These are phyloP conservation scores for Metaphire vulgaris DNA, from an alignment of 1,140 invertebrate genomes.

Conservation along the genomic window DNA sequence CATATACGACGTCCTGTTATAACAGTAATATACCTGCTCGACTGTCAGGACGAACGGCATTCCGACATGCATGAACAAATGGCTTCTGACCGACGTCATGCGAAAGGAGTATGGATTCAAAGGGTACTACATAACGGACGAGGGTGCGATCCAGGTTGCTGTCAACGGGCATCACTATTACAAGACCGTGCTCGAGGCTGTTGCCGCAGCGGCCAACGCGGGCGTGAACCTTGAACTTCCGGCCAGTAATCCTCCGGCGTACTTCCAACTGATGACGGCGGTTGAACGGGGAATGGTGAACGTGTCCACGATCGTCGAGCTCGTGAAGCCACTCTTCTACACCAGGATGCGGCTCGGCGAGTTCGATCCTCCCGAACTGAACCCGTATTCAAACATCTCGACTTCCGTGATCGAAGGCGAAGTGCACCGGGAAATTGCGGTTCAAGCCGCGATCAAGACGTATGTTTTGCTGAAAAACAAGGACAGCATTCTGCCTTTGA, in stretches of 20 bases:
- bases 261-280: slow-evolving; percentile 21
- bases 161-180: slow-evolving; percentile 40
- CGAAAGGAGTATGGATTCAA: slow-evolving; percentile 40
- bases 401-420: slow-evolving; percentile 36
- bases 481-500: slow-evolving; percentile 34
- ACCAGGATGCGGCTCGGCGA: slow-evolving; percentile 41
- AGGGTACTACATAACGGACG: slow-evolving; percentile 47
- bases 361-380: slow-evolving; percentile 42
- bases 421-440: slow-evolving; percentile 34
- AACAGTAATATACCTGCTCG: no score
- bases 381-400: slow-evolving; percentile 35
- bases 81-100: slow-evolving; percentile 41
- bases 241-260: slow-evolving; percentile 9
- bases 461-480: slow-evolving; percentile 44
- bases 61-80: slow-evolving; percentile 44
- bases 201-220: slow-evolving; percentile 39
- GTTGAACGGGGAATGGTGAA: slow-evolving; percentile 25
- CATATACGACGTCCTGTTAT: no score
- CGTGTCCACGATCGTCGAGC: slow-evolving; percentile 23
- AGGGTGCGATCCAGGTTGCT: slow-evolving; percentile 42
- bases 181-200: slow-evolving; percentile 37
- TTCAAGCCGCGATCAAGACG: slow-evolving; percentile 37
- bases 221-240: background rate
- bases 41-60: no score
- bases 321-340: slow-evolving; percentile 45